These are phyloP conservation scores for Hoplostethus atlanticus DNA, from an alignment of 2,797 vertebrate genomes.

Conservation along the genomic window DNA sequence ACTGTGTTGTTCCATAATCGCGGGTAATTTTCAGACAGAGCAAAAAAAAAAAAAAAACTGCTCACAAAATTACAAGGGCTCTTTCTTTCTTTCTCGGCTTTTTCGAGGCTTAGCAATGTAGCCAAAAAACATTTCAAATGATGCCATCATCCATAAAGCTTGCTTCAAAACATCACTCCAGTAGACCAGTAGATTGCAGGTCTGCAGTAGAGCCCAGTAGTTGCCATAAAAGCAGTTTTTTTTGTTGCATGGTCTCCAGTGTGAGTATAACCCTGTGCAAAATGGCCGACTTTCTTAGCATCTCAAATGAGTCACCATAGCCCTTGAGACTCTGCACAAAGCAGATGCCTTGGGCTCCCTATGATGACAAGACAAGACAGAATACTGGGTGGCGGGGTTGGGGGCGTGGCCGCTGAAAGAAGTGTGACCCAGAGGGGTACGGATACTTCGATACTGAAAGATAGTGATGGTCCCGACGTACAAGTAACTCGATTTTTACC, in stretches of 20 bases:
- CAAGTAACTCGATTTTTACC: too few relatives aligned
- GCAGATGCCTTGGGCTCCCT: neutral
- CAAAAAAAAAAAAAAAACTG: slow-evolving; percentile 1
- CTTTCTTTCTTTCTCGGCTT: slow-evolving; percentile 18
- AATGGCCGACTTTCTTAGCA: neutral
- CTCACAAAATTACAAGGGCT: slow-evolving; percentile 19
- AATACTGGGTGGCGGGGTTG: neutral
- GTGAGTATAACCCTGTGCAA: slow-evolving; percentile 7
- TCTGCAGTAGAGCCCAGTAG: slow-evolving; percentile 7
- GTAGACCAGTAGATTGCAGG: neutral
- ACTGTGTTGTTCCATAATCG: neutral
- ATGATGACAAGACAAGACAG: neutral
- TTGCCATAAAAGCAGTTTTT: slow-evolving; percentile 40
- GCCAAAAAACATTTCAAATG: slow-evolving; percentile 27
- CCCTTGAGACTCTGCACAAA: neutral
- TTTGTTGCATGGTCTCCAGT: neutral
- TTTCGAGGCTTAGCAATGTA: slow-evolving; percentile 14
- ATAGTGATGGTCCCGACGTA: neutral
- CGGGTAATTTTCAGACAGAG: slow-evolving; percentile 5
- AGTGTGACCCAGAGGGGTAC: neutral
- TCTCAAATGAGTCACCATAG: neutral
- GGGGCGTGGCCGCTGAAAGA: neutral
- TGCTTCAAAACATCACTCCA: neutral
- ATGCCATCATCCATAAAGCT: slow-evolving; percentile 2
- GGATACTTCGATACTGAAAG: neutral